Evolutionary conservation across 2,797 vertebrate species (phyloP), one percentile per base, ranked within the genome.

Genomic region (Gobionotothen gibberifrons): DNA sequence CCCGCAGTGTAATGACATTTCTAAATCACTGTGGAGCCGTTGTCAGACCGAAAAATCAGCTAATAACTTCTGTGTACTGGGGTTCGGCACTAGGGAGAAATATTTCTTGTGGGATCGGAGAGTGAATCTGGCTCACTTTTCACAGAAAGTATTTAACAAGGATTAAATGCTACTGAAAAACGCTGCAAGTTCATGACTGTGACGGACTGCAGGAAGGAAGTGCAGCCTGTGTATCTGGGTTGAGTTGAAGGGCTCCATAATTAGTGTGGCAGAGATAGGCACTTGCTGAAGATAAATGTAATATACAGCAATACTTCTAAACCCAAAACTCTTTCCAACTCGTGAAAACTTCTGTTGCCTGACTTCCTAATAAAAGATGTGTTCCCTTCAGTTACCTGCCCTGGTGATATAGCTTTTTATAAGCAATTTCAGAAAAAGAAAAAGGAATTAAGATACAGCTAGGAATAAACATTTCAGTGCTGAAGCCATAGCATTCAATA

Each of bases 31-130:
- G 76, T 9, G 14, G 76, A 77, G 66, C 67, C 76, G 79, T 83
- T 88, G 88, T 90, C 83, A 69, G 46, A 47, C 65, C 67, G 71
- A 59, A 83, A 82, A 85, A 77, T 89, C 84, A 79, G 76, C 82
- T 81, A 87, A 83, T 87, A 87, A 79, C 63, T 75, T 89, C 64
- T 56, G 65, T 74, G 65, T 78, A 49, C 81, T 78, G 67, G 69
- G 75, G 57, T 80, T 71, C 29, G 53, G 47, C 54, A 70, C 26
- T 29, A 8, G 51, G 4, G 43, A 61, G 62, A n/a, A 42, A 64
- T 58, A 72, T 82, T 87, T 82, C 66, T 82, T 63, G 0, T 8
- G n/a, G 57, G 62, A 84, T 79, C 74, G 56, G 49, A 67, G 26
- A 60, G 63, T 32, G 52, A 80, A 79, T 78, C 64, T 73, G 46